Percentiles rank a stretch among this genome's conserved stretches.
phyloP scores from a whole-genome alignment of 2,113 vertebrate genomes.

The Pseudorhombus dupliciocellatus region DNA sequence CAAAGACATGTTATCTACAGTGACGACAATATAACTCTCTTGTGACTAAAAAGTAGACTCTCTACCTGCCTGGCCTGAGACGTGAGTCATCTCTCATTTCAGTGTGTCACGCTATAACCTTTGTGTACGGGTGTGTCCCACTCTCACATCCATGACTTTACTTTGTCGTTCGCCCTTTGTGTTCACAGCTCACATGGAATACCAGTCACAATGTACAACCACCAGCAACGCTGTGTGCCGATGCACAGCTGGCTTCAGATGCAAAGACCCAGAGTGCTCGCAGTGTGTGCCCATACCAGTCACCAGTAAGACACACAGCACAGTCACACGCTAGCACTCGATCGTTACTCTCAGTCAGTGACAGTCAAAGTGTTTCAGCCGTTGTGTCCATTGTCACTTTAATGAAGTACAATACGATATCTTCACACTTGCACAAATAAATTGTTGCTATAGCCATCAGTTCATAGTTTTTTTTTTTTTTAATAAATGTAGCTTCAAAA shows the following conservation, averaged over 20 bases:
- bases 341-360: too few relatives aligned
- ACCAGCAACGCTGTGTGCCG: conserved; percentile 58
- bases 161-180: neutral
- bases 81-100: conserved; percentile 44
- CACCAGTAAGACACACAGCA: conserved; percentile 14
- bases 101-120: neutral
- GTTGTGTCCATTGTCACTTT: too few relatives aligned
- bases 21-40: conserved; percentile 17
- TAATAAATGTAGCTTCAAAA: too few relatives aligned
- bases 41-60: conserved; percentile 42
- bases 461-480: too few relatives aligned
- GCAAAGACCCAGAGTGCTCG: conserved; percentile 24
- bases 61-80: neutral
- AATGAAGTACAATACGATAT: too few relatives aligned
- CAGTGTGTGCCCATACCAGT: conserved; percentile 37
- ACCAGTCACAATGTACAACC: neutral
- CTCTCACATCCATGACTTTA: neutral
- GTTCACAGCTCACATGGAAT: conserved; percentile 54
- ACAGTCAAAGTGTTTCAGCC: too few relatives aligned
- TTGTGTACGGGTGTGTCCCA: neutral
- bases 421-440: too few relatives aligned
- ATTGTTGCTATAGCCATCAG: too few relatives aligned
- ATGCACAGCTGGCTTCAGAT: conserved; percentile 68
- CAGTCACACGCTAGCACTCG: too few relatives aligned
- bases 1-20: conserved; percentile 6